Evolutionary conservation across 2,888 invertebrate species (phyloP), one percentile per base, ranked within the genome.

Genomic region (Drosophila recens): DNA sequence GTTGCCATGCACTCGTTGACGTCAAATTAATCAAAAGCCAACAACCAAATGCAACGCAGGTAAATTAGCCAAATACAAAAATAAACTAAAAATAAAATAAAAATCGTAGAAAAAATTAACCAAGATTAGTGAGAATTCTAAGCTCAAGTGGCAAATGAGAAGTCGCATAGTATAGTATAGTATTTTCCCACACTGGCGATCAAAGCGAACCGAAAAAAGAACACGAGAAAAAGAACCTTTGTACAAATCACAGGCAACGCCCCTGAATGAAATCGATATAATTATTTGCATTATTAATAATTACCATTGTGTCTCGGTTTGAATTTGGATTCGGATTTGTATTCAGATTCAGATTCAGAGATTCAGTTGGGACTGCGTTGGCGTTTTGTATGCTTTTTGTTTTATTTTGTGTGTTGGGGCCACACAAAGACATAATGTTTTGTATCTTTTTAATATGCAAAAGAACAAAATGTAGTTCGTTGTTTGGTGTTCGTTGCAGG

Each of bases 271-370:
- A 85, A 85, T 90, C 90, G 82, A 85, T 85, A 85, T 85, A 85
- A 85, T 85, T 85, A 85, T 85, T 85, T 85, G 84, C 84, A 85
- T 89, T 85, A 85, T 85, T 85, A 89, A 85, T 89, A 85, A 85
- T 89, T 89, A 85, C 83, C 83, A 87, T 88, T 84, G 90, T 83
- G 89, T 85, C 73, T 87, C 59, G 81, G 67, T 49, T 64, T 57
- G 6, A 65, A 46, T 67, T 72, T 63, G 30, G 66, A 68, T 46
- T 68, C 27, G 30, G 66, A 66, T 42, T 69, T 20, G 27, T 61
- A 66, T 34, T 67, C 49, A 34, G 63, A 54, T 17, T 61, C 57
- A 34, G 56, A 51, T 9, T 59, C 59, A 33, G 61, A 67, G 66
- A 67, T 64, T 68, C 56, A 67, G 78, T 45, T 23, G 33, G 15